A percentile compares a stretch with the other conserved stretches of the same genome.
These are phyloP conservation scores for Malurus alboscapulatus DNA, from an alignment of 2,113 vertebrate genomes.

Conservation along the genomic window DNA sequence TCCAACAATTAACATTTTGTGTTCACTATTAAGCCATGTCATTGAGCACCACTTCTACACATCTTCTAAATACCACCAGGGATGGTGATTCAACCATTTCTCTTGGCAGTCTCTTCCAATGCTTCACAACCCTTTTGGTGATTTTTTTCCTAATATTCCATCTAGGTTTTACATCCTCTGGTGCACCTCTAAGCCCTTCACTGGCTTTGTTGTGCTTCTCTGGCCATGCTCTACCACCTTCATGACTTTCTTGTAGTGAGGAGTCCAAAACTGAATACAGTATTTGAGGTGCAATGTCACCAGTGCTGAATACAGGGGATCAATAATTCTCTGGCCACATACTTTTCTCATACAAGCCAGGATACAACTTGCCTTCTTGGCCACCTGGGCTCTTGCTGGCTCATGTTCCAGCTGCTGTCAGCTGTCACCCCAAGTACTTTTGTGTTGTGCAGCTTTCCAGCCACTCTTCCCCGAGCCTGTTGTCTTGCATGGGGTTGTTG, in stretches of 20 bases:
- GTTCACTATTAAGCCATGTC: not conserved
- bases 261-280: not conserved
- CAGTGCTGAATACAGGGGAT: not conserved
- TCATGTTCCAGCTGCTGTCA: not conserved
- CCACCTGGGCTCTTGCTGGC: not conserved
- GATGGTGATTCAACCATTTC: not conserved
- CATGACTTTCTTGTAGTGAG: not conserved
- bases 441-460: not conserved
- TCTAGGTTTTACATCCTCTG: not conserved
- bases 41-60: rapidly evolving
- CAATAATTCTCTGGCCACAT: not conserved
- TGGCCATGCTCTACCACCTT: not conserved
- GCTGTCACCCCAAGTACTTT: not conserved
- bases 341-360: not conserved
- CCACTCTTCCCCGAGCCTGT: not conserved
- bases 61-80: not conserved
- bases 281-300: not conserved
- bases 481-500: not conserved
- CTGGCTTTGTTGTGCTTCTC: not conserved
- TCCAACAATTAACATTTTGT: not conserved
- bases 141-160: not conserved
- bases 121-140: not conserved
- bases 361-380: not conserved
- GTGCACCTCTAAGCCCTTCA: not conserved
- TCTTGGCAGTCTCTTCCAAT: not conserved